A percentile compares a stretch with the other conserved stretches of the same genome.
Conservation (phyloP, 2,113 vertebrate species). For the Entomyzon cyanotis region DNA sequence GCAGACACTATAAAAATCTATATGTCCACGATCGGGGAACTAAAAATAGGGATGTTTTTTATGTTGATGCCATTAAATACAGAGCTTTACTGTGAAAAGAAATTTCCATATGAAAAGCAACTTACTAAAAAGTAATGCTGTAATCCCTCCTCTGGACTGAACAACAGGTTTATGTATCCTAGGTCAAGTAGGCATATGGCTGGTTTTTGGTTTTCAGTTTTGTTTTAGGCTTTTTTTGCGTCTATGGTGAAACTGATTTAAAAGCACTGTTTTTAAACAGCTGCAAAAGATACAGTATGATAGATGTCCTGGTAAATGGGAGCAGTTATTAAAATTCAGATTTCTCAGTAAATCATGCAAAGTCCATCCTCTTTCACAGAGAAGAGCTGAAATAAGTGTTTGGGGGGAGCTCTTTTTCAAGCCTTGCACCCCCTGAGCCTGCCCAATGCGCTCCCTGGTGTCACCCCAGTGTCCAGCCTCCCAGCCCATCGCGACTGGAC, state of each 20-base stretch:
- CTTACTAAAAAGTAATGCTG: conserved; percentile 77
- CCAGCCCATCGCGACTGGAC: rapidly evolving
- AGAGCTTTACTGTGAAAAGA: conserved; percentile 77
- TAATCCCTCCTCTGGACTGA: conserved; percentile 76
- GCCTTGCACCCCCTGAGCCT: background rate
- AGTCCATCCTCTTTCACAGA: conserved; percentile 14
- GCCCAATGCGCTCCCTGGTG: rapidly evolving
- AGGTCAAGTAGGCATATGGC: conserved; percentile 82
- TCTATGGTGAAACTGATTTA: conserved; percentile 72
- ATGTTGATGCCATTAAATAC: conserved; percentile 79
- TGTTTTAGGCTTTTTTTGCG: conserved; percentile 63
- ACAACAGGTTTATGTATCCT: conserved; percentile 81
- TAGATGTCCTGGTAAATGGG: conserved; percentile 58
- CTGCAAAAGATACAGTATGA: conserved; percentile 69
- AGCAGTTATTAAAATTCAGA: conserved; percentile 73
- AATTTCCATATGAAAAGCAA: conserved; percentile 85
- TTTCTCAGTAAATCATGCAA: conserved; percentile 64
- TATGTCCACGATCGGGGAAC: conserved; percentile 78
- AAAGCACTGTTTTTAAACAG: conserved; percentile 74
- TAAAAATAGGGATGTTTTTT: conserved; percentile 79
- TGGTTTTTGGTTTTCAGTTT: conserved; percentile 68
- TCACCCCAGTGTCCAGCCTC: background rate
- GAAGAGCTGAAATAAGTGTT: conserved; percentile 22
- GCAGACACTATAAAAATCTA: conserved; percentile 82
- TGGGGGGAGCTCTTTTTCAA: background rate